Evolutionary conservation across 2,113 vertebrate genomes (phyloP).

Genomic region (Micronisus gabar): DNA sequence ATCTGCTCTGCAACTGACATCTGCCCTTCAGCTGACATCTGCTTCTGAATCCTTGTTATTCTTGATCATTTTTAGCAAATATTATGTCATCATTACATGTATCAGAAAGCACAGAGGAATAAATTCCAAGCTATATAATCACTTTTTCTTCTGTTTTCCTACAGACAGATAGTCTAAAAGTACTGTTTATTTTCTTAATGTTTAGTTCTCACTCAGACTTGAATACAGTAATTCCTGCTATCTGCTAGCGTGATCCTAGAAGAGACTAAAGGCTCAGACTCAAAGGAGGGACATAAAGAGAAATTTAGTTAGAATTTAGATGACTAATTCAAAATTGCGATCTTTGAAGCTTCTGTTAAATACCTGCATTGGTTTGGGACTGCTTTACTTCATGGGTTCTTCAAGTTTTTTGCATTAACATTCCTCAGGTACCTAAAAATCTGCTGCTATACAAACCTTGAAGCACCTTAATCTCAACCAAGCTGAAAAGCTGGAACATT

Average conservation of each 20-base stretch:
- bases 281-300: not conserved
- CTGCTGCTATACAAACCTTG: not conserved
- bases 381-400: not conserved
- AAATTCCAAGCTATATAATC: not conserved
- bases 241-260: not conserved
- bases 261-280: not conserved
- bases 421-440: not conserved
- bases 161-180: not conserved
- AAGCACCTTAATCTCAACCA: not conserved
- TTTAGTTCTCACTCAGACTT: not conserved
- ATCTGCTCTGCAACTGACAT: not conserved
- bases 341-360: not conserved
- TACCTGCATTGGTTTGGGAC: not conserved
- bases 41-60: conserved; percentile 1
- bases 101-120: not conserved
- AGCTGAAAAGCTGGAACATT: not conserved
- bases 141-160: not conserved
- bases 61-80: not conserved
- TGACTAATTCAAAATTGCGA: not conserved
- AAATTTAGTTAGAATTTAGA: not conserved
- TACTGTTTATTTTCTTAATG: not conserved
- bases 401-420: not conserved
- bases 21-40: not conserved
- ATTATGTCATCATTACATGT: not conserved
- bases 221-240: not conserved